A percentile compares a stretch with the other conserved stretches of the same genome.
These are phyloP conservation scores for Isotomurus palustris DNA, from an alignment of 2,888 invertebrate species.

Conservation along the genomic window DNA sequence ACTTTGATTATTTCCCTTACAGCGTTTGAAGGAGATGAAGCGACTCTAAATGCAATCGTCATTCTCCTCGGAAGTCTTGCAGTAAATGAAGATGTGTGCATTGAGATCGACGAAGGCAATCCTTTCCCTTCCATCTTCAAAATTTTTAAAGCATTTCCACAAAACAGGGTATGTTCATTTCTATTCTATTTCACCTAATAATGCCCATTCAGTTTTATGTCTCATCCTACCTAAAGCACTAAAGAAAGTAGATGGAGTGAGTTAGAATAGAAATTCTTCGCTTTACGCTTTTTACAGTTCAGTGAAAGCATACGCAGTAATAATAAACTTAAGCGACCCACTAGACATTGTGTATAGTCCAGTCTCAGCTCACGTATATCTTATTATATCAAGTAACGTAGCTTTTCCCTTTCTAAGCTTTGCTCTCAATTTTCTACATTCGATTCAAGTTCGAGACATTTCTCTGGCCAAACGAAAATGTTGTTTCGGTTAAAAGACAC, in stretches of 20 bases:
- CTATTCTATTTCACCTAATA: background rate
- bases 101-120: constrained; percentile 25
- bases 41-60: constrained; percentile 37
- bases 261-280: no score
- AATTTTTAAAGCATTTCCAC: constrained; percentile 22
- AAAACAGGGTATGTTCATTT: constrained; percentile 9
- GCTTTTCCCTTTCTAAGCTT: background rate
- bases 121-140: constrained; percentile 26
- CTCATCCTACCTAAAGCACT: no score
- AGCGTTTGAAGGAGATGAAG: constrained; percentile 21
- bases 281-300: no score
- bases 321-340: no score
- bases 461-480: no score
- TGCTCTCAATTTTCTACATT: background rate
- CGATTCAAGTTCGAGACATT: no score
- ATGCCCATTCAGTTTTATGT: constrained; percentile 1
- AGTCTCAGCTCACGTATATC: background rate
- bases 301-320: no score
- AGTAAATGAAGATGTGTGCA: constrained; percentile 28
- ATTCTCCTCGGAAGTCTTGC: constrained; percentile 35
- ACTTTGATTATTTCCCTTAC: background rate
- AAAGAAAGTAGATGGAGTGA: no score
- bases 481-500: background rate
- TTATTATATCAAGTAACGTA: background rate
- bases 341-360: no score